These are phyloP conservation scores for Scylla paramamosain DNA, from an alignment of 1,140 invertebrate species.

Conservation along the genomic window DNA sequence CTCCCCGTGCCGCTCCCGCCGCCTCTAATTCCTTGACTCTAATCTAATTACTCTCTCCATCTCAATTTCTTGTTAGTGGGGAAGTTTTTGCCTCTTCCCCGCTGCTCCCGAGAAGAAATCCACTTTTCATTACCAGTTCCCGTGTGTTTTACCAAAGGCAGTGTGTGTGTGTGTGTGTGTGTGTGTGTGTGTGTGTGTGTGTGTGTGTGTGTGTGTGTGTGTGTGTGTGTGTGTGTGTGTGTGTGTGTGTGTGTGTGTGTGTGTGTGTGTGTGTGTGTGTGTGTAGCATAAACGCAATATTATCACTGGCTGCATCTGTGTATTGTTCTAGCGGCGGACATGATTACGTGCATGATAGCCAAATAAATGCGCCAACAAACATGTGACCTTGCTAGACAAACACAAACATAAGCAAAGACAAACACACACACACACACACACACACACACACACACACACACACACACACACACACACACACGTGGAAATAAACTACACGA, in stretches of 20 bases:
- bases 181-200: constrained; percentile 3
- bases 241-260: neutral
- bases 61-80: constrained; percentile 7
- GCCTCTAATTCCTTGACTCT: neutral
- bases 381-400: neutral
- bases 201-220: neutral
- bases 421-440: too few relatives aligned
- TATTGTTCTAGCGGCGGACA: neutral
- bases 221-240: neutral
- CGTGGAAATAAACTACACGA: too few relatives aligned
- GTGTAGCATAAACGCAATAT: neutral
- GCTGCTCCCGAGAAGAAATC: neutral
- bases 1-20: neutral
- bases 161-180: neutral
- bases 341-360: neutral
- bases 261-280: constrained; percentile 20
- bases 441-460: too few relatives aligned
- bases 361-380: too few relatives aligned
- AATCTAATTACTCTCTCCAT: constrained; percentile 23
- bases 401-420: too few relatives aligned
- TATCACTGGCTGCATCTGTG: neutral
- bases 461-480: too few relatives aligned
- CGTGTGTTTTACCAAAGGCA: neutral
- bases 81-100: constrained; percentile 20
- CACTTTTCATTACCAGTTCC: neutral